Base-by-base conservation (phyloP, 1,140 invertebrate genomes). In the Atopsyche davidsoni region DNA sequence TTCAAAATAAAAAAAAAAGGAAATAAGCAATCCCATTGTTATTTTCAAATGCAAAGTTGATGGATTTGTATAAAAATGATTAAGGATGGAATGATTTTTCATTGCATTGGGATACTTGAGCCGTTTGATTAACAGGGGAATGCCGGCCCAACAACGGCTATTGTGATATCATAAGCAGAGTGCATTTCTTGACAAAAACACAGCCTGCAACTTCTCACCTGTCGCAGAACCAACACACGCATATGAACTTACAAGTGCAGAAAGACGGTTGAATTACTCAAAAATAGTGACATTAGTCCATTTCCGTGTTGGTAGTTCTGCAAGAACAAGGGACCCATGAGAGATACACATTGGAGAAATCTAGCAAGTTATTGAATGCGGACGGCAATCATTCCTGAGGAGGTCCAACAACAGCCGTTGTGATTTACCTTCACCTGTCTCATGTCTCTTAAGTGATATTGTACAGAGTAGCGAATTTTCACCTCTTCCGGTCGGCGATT, bases 61-160 rank as follows among this genome's bases (percentile, higher is more conserved):
- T n/a, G n/a, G n/a, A n/a, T n/a, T n/a, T n/a, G n/a, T n/a, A n/a
- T n/a, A n/a, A n/a, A n/a, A n/a, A n/a, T n/a, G n/a, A n/a, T n/a
- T n/a, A n/a, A n/a, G n/a, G n/a, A n/a, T n/a, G n/a, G n/a, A n/a
- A n/a, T n/a, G n/a, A n/a, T n/a, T n/a, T n/a, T n/a, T n/a, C n/a
- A 42, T 25, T 25, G 10, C 10, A 24, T 13, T 3, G 14, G 18
- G 14, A 52, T 57, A 57, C 54, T 57, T 49, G 39, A 57, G 50
- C 35, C 39, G 38, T 41, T 19, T 35, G 42, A 35, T 49, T 55
- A 50, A 58, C 58, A 60, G 58, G 58, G 58, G 55, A 60, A 31
- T 47, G 52, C 42, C 46, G 52, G 58, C 58, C 58, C 58, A 60
- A 53, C 58, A 60, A 55, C 58, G 45, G 52, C 55, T 46, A 52